Evolutionary conservation across 1,140 invertebrate genomes (phyloP), one percentile per base, ranked within the genome.

Genomic region (Lerema accius): DNA sequence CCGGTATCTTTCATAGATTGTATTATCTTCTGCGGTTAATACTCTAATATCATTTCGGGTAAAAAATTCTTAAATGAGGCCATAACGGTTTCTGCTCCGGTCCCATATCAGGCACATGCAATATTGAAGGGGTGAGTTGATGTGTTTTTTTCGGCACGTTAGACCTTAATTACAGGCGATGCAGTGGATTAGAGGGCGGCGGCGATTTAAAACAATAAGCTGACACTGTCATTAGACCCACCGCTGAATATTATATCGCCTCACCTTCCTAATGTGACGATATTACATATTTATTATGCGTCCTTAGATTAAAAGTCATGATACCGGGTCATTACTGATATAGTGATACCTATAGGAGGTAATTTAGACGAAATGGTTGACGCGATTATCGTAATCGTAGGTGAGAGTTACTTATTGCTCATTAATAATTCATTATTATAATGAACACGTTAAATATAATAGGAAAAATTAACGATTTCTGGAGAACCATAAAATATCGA

Each of bases 191-290:
- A 88, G 82, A 88, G 81, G 81, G 84, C 83, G 85, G 87, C 75
- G 64, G 73, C 79, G 72, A 82, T 87, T 83, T 87, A 90, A 90
- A 90, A 90, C 87, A 90, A 90, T 90, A 86, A 87, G 71, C 78
- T 72, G 67, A 77, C 66, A 73, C 78, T 71, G 79, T 84, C 84
- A 88, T 90, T 88, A 86, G 79, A 51, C 37, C 59, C 69, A 63
- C 59, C 69, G 77, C 59, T 70, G 71, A 74, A 69, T 76, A 78
- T 80, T 76, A 62, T 56, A 56, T 72, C 45, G 70, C 64, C 67
- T 75, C 75, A 74, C 78, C 76, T 76, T 69, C 76, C 65, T 89
- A 86, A 89, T 84, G 82, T 86, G 84, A 82, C 76, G 78, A 86
- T 74, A 82, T 86, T 85, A 78, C 51, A 63, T 78, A 76, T 82